Evolutionary conservation across 2,797 vertebrate genomes (phyloP), one percentile per base, ranked within the genome.

Genomic region (Danio tinwini): DNA sequence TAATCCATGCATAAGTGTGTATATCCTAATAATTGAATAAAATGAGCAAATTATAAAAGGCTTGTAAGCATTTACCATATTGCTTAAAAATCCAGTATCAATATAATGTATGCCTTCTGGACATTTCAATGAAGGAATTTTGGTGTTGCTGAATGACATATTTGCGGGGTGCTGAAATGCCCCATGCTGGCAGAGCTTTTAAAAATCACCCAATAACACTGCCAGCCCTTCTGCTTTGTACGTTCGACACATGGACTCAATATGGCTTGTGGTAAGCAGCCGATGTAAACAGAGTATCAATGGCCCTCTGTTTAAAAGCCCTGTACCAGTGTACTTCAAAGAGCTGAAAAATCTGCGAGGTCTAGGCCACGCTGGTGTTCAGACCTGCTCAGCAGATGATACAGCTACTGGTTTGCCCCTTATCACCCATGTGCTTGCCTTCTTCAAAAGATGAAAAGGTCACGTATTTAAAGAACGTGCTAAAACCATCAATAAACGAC

Each of bases 371-470:
- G 77, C 58, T 19, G 50, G 68, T 82, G 84, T 83, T 86, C 83
- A 82, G 88, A 87, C 86, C 92, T 90, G 88, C 87, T 75, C 68
- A 83, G 80, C 90, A 91, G 90, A 92, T 91, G 90, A 90, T 88
- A 89, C 80, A 56, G 77, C 84, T 75, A 80, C 84, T 85, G 85
- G 73, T 12, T 8, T 69, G 84, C 81, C 83, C 84, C 80, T 90
- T 84, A 73, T 74, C 72, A 52, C 62, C 42, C 53, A 49, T 74
- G 17, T 42, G 7, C n/a, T 67, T 47, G 19, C 39, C 61, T 40
- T 64, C 37, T n/a, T 65, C 50, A 45, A 65, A 76, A n/a, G 13
- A 16, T 2, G 55, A 39, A 29, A 45, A 45, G 1, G 14, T n/a
- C 39, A 5, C 2, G 1, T 19, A 42, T 14, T 49, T 37, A 68